Base-by-base conservation (phyloP, 2,113 vertebrate species). In the Tragelaphus scriptus region DNA sequence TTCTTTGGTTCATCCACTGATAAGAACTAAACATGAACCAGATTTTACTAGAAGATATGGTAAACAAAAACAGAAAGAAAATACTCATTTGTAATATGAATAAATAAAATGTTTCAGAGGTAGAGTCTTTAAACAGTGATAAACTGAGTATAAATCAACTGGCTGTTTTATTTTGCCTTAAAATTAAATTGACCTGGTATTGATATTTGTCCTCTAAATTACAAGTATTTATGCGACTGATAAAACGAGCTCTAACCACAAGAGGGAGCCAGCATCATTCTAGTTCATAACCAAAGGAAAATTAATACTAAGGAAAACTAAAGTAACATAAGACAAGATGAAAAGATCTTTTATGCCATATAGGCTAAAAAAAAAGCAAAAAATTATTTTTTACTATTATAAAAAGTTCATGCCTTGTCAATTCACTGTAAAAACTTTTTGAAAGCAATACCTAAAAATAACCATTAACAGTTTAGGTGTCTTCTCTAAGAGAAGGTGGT, bases 181-280 rank as follows among this genome's bases (percentile, higher is more conserved):
- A 94, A 95, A 95, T 95, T 85, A 68, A 92, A 95, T 6, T 94
- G 92, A 97, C 95, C 95, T 94, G 96, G 51, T 63, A 79, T 93
- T 87, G 96, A 40, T 55, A 71, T 95, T 89, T 91, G 88, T 95
- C 87, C 92, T 96, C 95, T 96, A 93, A 63, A 82, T 90, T 84
- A 13, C 14, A 90, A 15, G 30, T 82, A 97, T 89, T 97, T 94
- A 92, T 63, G 26, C 93, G 93, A 96, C 55, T 49, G 84, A 87
- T 82, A 95, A 91, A 96, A 88, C 7, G 19, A 96, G 47, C 71
- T 94, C 94, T 93, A 68, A 89, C 98, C 98, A 98, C 98, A 98
- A 97, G 98, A 98, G 98, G 98, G 98, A 96, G 98, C 98, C 32
- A 97, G 80, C 89, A 95, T 68, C 98, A 97, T 97, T 97, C 95